A percentile compares a stretch with the other conserved stretches of the same genome.
Evolutionary conservation across 1,140 invertebrate genomes (phyloP).

Genomic region (Potamilus streckersoni): DNA sequence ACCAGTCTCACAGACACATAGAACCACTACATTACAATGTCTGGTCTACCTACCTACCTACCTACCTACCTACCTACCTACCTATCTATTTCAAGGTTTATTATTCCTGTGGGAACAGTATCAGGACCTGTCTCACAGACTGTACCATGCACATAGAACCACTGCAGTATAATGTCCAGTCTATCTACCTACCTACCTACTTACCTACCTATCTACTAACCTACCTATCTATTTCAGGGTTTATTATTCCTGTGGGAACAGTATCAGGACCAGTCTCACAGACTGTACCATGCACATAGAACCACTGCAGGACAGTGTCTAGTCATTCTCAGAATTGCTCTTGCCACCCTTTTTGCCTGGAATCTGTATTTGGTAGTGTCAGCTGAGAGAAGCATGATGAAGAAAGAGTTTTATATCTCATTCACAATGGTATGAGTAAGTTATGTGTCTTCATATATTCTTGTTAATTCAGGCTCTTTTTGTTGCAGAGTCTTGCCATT

Average conservation of each 20-base stretch:
- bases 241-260: conserved; percentile 63
- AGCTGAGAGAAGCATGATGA: conserved; percentile 55
- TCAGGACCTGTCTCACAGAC: conserved; percentile 50
- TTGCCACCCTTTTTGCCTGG: conserved; percentile 61
- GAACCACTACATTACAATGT: conserved; percentile 53
- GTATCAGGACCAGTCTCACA: conserved; percentile 52
- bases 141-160: conserved; percentile 60
- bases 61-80: neutral
- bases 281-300: conserved; percentile 59
- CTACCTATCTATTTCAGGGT: conserved; percentile 36
- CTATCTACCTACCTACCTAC: no score
- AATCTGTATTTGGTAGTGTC: conserved; percentile 53
- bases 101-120: conserved; percentile 64
- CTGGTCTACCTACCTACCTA: conserved; percentile 28
- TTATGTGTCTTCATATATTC: neutral
- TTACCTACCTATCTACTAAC: no score
- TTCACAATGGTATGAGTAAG: conserved; percentile 58
- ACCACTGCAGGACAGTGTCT: conserved; percentile 55
- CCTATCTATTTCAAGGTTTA: conserved; percentile 38
- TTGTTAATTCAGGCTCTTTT: no score
- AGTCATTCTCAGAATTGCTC: conserved; percentile 52
- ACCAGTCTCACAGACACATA: conserved; percentile 53
- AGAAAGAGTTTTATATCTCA: conserved; percentile 60
- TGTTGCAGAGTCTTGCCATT: no score
- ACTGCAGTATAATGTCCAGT: conserved; percentile 54